These are phyloP conservation scores for Rosalia funebris DNA, from an alignment of 2,888 invertebrate species.

Conservation along the genomic window DNA sequence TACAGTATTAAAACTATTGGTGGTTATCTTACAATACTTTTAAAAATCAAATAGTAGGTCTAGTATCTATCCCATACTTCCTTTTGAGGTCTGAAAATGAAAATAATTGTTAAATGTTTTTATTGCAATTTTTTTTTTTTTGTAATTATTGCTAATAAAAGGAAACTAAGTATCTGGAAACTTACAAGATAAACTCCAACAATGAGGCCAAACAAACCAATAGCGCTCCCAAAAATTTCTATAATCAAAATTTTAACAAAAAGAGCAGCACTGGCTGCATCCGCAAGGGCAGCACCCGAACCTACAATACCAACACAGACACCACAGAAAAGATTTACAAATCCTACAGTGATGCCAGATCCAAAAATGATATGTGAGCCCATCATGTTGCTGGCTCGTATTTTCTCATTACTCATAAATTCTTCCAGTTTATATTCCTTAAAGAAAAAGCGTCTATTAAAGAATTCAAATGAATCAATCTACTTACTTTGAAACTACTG, in stretches of 20 bases:
- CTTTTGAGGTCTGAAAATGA: constrained; percentile 46
- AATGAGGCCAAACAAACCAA: constrained; percentile 98
- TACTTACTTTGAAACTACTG: constrained; percentile 74
- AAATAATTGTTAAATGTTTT: constrained; percentile 5
- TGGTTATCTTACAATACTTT: constrained; percentile 2
- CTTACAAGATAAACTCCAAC: constrained; percentile 96
- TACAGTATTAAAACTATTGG: constrained; percentile 7
- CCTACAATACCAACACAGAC: constrained; percentile 96
- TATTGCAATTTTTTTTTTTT: neutral
- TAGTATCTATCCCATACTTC: constrained; percentile 38
- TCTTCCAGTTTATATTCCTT: constrained; percentile 41
- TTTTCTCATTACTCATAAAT: constrained; percentile 23
- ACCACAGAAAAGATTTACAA: constrained; percentile 96
- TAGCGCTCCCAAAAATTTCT: constrained; percentile 99
- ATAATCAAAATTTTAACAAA: constrained; percentile 99
- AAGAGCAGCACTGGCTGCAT: constrained; percentile 95
- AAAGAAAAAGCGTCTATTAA: constrained; percentile 23
- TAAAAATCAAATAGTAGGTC: constrained; percentile 10
- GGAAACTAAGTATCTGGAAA: too few relatives aligned
- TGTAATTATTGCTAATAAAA: neutral
- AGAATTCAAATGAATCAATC: neutral
- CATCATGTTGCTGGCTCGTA: constrained; percentile 73
- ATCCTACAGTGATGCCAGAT: constrained; percentile 92
- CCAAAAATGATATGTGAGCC: constrained; percentile 95
- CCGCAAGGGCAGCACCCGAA: constrained; percentile 97